These are phyloP conservation scores for Drosophila leonis DNA, from an alignment of 2,888 invertebrate species.

Conservation along the genomic window DNA sequence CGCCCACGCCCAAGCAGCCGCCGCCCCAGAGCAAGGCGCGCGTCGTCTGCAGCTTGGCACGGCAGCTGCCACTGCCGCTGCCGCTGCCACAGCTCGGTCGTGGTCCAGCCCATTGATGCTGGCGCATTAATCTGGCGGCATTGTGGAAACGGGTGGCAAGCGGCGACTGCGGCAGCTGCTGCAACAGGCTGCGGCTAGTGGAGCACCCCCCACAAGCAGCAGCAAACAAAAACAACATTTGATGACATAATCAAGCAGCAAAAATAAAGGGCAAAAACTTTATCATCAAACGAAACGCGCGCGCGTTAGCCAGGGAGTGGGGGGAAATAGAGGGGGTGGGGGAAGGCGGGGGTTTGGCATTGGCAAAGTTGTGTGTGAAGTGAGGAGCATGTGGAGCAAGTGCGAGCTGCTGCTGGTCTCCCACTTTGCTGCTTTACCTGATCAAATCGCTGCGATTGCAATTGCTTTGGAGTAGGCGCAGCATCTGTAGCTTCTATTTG, in stretches of 20 bases:
- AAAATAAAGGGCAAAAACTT: slow-evolving; percentile 28
- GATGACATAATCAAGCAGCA: slow-evolving; percentile 71
- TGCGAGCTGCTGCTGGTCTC: not conserved
- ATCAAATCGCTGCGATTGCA: slow-evolving; percentile 73
- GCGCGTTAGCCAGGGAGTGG: slow-evolving; percentile 11
- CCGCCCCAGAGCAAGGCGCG: slow-evolving; percentile 74
- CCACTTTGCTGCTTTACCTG: slow-evolving; percentile 57
- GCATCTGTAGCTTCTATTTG: slow-evolving; percentile 60
- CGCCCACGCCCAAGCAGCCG: slow-evolving; percentile 73
- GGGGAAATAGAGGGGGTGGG: not conserved
- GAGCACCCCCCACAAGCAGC: not conserved
- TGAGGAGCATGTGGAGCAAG: not conserved
- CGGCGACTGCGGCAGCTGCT: slow-evolving; percentile 47
- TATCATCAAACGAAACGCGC: slow-evolving; percentile 47
- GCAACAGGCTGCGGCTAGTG: slow-evolving; percentile 58
- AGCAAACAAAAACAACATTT: slow-evolving; percentile 9
- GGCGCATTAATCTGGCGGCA: slow-evolving; percentile 57
- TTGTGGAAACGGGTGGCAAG: slow-evolving; percentile 60
- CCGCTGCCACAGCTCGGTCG: not conserved
- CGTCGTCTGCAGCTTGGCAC: slow-evolving; percentile 53
- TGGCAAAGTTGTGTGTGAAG: not conserved
- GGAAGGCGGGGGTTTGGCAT: not conserved
- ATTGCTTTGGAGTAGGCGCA: slow-evolving; percentile 74
- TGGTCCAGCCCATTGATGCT: slow-evolving; percentile 32
- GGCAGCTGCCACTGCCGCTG: slow-evolving; percentile 14